Evolutionary conservation across 2,113 vertebrate species (phyloP).

Genomic region (Cyphomyrus discorhynchus): DNA sequence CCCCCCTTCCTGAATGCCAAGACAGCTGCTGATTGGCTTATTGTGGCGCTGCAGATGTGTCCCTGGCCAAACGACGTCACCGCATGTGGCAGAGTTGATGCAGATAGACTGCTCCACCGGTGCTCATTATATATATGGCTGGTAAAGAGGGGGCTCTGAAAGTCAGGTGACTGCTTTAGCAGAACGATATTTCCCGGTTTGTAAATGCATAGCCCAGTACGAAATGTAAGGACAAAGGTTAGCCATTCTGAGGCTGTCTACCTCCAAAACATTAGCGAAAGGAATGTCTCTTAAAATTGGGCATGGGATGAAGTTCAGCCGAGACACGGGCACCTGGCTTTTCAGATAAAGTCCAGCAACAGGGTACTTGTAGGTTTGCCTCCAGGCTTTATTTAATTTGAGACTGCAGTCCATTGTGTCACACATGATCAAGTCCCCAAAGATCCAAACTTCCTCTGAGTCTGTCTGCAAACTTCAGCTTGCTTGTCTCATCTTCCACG

Average conservation of each 20-base stretch:
- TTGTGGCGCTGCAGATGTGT: not conserved
- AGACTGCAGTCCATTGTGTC: slow-evolving; percentile 28
- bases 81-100: slow-evolving; percentile 19
- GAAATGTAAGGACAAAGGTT: not conserved
- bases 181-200: slow-evolving; percentile 24
- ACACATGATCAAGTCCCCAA: slow-evolving; percentile 36
- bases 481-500: slow-evolving; percentile 36
- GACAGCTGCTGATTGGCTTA: not conserved
- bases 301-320: not conserved
- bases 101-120: slow-evolving; percentile 36
- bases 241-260: not conserved
- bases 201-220: not conserved
- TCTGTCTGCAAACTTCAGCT: slow-evolving; percentile 55
- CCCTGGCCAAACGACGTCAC: not conserved
- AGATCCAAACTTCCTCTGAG: slow-evolving; percentile 60
- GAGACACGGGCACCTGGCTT: slow-evolving; percentile 39
- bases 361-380: slow-evolving; percentile 38
- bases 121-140: slow-evolving; percentile 38
- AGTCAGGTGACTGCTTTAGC: slow-evolving; percentile 72
- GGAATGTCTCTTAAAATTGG: slow-evolving; percentile 4
- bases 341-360: slow-evolving; percentile 27
- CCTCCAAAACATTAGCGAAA: not conserved
- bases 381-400: slow-evolving; percentile 30
- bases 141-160: slow-evolving; percentile 80
- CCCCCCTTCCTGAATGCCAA: not conserved